Conservation (phyloP, 2,888 invertebrate genomes). For the Epiperipatus broadwayi region DNA sequence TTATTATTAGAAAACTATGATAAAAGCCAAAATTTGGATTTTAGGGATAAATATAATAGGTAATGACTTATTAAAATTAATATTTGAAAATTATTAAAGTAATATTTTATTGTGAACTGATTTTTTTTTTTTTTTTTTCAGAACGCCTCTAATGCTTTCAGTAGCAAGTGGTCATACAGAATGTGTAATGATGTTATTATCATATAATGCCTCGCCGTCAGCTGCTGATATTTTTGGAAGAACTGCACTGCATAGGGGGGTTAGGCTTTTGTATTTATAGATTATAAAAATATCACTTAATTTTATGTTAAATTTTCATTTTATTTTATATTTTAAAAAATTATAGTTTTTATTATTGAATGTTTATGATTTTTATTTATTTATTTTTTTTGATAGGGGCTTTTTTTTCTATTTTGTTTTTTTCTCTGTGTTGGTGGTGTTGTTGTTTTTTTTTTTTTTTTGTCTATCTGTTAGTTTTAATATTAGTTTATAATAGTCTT, state of each 20-base stretch:
- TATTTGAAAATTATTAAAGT: not conserved
- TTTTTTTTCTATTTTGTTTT: no score
- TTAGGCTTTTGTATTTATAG: constrained; percentile 26
- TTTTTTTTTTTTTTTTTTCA: constrained; percentile 20
- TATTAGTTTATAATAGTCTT: no score
- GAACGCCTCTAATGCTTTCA: constrained; percentile 41
- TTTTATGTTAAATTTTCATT: not conserved
- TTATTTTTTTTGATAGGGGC: no score
- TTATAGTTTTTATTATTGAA: no score
- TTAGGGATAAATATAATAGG: constrained; percentile 26
- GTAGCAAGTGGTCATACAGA: constrained; percentile 38
- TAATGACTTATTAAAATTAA: constrained; percentile 15
- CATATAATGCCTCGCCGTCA: constrained; percentile 38
- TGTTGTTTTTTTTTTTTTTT: no score
- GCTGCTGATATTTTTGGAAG: constrained; percentile 37
- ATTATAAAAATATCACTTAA: not conserved
- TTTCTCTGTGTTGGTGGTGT: no score
- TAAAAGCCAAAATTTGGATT: constrained; percentile 24
- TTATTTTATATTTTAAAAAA: no score
- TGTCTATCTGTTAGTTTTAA: no score
- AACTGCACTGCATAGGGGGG: constrained; percentile 40
- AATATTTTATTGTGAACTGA: constrained; percentile 20
- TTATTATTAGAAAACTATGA: constrained; percentile 33
- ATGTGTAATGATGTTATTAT: constrained; percentile 35
- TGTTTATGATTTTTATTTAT: no score